Conservation (phyloP, 2,797 vertebrate species). For the Syngnathus rostellatus region DNA sequence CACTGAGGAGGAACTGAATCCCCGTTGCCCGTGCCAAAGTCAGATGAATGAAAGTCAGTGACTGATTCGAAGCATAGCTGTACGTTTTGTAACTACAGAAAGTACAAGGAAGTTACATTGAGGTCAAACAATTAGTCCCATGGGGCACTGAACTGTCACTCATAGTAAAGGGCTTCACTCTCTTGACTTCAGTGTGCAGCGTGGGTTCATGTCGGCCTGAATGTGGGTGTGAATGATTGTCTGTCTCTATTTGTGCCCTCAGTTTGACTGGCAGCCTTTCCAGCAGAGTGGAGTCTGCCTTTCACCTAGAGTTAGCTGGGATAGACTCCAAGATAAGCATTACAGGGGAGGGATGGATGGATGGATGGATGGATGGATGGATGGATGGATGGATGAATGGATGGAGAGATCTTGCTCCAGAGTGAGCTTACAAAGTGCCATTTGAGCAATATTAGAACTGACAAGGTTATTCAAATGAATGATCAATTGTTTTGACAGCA, state of each 20-base stretch:
- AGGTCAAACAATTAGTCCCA: background rate
- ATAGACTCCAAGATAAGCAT: background rate
- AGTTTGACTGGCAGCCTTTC: background rate
- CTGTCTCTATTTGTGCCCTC: background rate
- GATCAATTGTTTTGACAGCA: background rate
- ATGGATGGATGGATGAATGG: background rate
- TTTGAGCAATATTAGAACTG: background rate
- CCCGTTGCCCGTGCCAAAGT: too few relatives aligned
- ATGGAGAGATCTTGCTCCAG: background rate
- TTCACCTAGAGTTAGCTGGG: background rate
- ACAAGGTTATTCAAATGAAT: background rate
- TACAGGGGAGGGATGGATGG: background rate
- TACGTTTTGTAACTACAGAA: background rate
- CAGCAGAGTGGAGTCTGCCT: background rate
- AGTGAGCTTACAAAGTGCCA: background rate
- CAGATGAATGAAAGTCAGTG: too few relatives aligned
- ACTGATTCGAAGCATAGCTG: too few relatives aligned
- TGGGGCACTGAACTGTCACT: conserved; percentile 1
- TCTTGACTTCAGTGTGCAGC: background rate
- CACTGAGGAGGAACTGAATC: too few relatives aligned
- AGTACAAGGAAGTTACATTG: background rate
- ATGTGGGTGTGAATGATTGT: background rate
- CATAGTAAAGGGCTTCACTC: background rate
- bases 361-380: too few relatives aligned
- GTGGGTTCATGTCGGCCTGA: background rate